Conservation (phyloP, 1,140 invertebrate genomes). For the Delia radicum region DNA sequence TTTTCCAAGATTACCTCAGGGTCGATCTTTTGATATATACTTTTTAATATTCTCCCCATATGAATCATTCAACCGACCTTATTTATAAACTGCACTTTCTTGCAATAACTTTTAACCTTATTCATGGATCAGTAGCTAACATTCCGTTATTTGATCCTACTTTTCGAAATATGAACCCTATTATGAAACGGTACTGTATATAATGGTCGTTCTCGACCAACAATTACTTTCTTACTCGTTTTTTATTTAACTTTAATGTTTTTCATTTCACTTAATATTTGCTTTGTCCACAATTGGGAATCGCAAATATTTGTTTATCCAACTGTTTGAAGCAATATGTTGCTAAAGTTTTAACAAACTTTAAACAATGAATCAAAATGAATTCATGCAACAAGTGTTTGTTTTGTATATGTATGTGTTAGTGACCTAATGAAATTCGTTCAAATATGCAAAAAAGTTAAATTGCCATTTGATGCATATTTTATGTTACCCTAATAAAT, state of each 20-base stretch:
- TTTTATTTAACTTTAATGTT: not conserved
- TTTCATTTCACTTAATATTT: not conserved
- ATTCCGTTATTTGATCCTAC: too few relatives aligned
- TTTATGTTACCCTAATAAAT: not conserved
- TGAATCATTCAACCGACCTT: too few relatives aligned
- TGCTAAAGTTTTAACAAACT: not conserved
- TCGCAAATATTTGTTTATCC: not conserved
- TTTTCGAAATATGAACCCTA: too few relatives aligned
- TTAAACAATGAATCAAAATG: not conserved
- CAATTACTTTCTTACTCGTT: too few relatives aligned
- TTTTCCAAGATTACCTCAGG: too few relatives aligned
- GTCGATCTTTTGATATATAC: too few relatives aligned
- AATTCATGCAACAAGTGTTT: not conserved
- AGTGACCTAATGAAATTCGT: not conserved
- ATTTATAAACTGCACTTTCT: too few relatives aligned
- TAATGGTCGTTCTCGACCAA: not conserved
- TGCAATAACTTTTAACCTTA: too few relatives aligned
- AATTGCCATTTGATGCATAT: not conserved
- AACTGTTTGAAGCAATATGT: not conserved
- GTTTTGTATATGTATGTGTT: too few relatives aligned
- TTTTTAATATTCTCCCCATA: too few relatives aligned
- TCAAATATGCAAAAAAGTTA: not conserved
- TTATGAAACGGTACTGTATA: too few relatives aligned
- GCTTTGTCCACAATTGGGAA: not conserved
- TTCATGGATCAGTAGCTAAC: too few relatives aligned